phyloP scores from a whole-genome alignment of 2,113 vertebrate genomes.

The Hystrix cristata region DNA sequence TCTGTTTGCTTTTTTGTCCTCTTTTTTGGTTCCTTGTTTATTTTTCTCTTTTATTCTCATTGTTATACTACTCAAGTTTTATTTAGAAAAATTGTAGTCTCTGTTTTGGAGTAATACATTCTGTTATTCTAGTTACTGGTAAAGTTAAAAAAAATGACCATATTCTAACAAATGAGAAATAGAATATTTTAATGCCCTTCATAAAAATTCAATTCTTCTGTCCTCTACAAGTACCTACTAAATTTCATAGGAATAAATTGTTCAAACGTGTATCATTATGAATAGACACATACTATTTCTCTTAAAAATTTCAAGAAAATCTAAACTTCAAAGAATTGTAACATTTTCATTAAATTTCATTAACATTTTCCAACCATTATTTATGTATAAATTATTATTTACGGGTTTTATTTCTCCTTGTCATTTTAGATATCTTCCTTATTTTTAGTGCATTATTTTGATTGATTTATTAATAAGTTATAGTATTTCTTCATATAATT shows the following conservation, averaged over 20 bases:
- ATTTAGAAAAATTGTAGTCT: background rate
- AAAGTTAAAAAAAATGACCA: background rate
- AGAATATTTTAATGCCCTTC: background rate
- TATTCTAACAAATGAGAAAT: background rate
- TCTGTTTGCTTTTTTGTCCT: background rate
- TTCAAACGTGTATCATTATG: background rate
- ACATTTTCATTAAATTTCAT: background rate
- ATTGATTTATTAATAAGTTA: background rate
- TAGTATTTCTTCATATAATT: background rate
- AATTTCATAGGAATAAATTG: background rate
- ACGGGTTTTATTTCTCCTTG: background rate
- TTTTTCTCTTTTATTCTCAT: background rate
- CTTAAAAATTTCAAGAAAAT: slow-evolving; percentile 12
- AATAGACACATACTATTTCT: background rate
- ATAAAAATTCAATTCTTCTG: background rate
- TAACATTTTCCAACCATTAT: background rate
- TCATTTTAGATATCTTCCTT: background rate
- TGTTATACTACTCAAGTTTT: background rate
- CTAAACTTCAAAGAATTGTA: slow-evolving; percentile 18
- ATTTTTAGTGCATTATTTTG: background rate
- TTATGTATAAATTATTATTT: background rate
- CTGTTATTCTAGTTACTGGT: background rate
- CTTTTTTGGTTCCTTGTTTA: background rate
- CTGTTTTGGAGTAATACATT: slow-evolving; percentile 17
- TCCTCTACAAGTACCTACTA: background rate